phyloP scores from a whole-genome alignment of 2,888 invertebrate species.

The Microplitis manilae region DNA sequence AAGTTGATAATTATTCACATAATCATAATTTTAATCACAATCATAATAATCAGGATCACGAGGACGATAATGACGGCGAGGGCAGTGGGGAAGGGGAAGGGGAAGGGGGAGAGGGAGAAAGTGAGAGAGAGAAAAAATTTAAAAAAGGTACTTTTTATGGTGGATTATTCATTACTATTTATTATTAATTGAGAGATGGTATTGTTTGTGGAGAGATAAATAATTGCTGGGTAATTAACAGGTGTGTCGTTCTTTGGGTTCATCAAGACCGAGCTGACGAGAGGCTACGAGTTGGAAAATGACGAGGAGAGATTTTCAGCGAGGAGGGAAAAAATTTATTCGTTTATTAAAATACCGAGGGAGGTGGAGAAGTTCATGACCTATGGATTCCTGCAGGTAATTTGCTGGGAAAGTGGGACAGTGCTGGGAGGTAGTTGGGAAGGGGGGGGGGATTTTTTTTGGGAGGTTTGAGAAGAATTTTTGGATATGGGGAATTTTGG shows the following conservation, averaged over 20 bases:
- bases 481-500: no score
- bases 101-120: no score
- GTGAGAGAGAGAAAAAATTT: no score
- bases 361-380: constrained; percentile 94
- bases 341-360: constrained; percentile 95
- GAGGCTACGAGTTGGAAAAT: constrained; percentile 94
- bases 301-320: constrained; percentile 96
- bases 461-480: no score
- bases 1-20: not conserved
- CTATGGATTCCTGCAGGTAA: constrained; percentile 90
- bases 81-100: constrained; percentile 52
- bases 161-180: not conserved
- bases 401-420: constrained; percentile 2
- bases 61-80: constrained; percentile 45
- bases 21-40: no score
- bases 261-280: constrained; percentile 88
- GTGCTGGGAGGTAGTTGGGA: no score
- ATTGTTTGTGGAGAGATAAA: no score
- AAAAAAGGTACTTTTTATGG: no score
- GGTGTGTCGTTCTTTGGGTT: constrained; percentile 74
- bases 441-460: no score
- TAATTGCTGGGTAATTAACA: constrained; percentile 33
- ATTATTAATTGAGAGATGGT: not conserved
- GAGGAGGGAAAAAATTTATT: constrained; percentile 94
- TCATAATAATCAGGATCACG: constrained; percentile 33